phyloP scores from a whole-genome alignment of 2,888 invertebrate genomes.

The Acanthopleura granulata region DNA sequence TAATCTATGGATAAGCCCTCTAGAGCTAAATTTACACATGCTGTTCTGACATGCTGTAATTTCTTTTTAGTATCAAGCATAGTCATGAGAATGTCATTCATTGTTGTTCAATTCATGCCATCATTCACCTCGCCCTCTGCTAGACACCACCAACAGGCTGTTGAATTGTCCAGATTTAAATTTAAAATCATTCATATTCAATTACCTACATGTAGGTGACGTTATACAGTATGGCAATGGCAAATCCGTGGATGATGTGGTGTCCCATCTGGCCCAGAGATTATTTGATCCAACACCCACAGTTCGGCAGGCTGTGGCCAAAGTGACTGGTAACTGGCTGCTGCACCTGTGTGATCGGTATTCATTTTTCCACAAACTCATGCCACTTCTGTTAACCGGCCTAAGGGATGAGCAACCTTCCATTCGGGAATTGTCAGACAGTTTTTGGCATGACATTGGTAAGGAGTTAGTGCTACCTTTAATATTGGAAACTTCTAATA shows the following conservation, averaged over 20 bases:
- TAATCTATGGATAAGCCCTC: no score
- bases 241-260: slow-evolving; percentile 80
- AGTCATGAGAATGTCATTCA: no score
- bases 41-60: no score
- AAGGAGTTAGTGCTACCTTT: slow-evolving; percentile 5
- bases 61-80: no score
- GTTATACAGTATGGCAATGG: slow-evolving; percentile 79
- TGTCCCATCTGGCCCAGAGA: slow-evolving; percentile 86
- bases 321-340: slow-evolving; percentile 84
- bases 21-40: no score
- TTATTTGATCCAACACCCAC: slow-evolving; percentile 86
- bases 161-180: no score
- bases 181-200: no score
- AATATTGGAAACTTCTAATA: no score
- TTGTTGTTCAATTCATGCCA: no score
- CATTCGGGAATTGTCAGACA: slow-evolving; percentile 62
- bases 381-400: slow-evolving; percentile 87
- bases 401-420: slow-evolving; percentile 85
- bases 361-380: slow-evolving; percentile 87
- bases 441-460: slow-evolving; percentile 69
- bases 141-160: no score
- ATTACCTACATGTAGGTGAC: slow-evolving; percentile 64
- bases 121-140: no score
- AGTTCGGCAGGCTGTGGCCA: slow-evolving; percentile 83
- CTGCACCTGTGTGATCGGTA: slow-evolving; percentile 84